Base-by-base conservation (phyloP, 2,888 invertebrate species). In the Caenorhabditis parvicauda region DNA sequence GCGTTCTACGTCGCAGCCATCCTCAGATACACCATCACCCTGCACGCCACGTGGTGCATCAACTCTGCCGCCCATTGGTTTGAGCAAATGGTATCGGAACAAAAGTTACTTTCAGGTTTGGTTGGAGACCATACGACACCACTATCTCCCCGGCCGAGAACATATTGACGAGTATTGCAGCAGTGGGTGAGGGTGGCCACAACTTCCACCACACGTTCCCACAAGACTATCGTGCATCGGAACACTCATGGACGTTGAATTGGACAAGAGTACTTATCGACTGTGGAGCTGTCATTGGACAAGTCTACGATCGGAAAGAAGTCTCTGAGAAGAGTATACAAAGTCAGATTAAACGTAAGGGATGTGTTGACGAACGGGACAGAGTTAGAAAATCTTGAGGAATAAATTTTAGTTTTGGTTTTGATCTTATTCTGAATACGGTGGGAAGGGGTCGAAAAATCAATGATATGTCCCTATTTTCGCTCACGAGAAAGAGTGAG, bases 101-200 rank as follows among this genome's bases (percentile, higher is more conserved):
- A 22, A 19, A 91, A 12, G 17, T 21, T 12, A 6, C 19, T 17
- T 6, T 25, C 82, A 87, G 53, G 41, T 92, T 89, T 87, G 93
- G 93, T 9, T 87, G 88, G 73, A 88, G 58, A 78, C 93, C 93
- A 0, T 94, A 92, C 80, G 93, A 94, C 83, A 89, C 89, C 80
- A 66, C 56, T n/a, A 72, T 75, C 17, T 59, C 72, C 0, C 67
- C 77, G 4, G 70, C 70, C 12, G 77, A 77, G 38, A 68, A 65
- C 12, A 49, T 74, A 1, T 75, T 68, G 72, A 77, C 74, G 19
- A 70, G 71, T 1, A 46, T 76, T 14, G 60, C 67, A 0, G 72
- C 78, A 3, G 60, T 69, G 17, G 83, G 56, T 68, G 80, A 84
- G 72, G 83, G 84, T 17, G 83, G 82, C 67, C 84, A 84, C 74